phyloP scores from a whole-genome alignment of 1,140 invertebrate species.

The Ostrea denselamellosa region DNA sequence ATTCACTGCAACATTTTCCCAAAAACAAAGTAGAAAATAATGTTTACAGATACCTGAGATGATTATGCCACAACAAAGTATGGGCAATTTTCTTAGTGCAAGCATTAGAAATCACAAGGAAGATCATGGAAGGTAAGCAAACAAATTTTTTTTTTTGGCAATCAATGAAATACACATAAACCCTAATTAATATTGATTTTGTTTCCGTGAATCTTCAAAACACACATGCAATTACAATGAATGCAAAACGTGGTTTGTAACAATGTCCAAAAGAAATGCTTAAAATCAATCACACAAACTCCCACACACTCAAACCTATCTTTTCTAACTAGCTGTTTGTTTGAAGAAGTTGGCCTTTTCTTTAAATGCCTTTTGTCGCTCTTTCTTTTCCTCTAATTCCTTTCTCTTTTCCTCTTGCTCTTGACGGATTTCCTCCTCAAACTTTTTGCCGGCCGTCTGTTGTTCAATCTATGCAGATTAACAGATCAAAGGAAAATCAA shows the following conservation, averaged over 20 bases:
- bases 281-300: not conserved
- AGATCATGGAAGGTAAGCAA: not conserved
- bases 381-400: slow-evolving; percentile 70
- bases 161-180: no score
- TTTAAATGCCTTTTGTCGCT: slow-evolving; percentile 71
- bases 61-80: not conserved
- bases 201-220: no score
- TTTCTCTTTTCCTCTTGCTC: slow-evolving; percentile 73
- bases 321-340: slow-evolving; percentile 46
- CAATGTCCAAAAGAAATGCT: not conserved
- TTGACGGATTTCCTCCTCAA: slow-evolving; percentile 74
- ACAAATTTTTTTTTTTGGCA: no score
- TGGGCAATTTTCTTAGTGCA: not conserved
- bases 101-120: not conserved
- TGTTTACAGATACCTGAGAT: not conserved
- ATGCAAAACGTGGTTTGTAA: not conserved
- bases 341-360: slow-evolving; percentile 72
- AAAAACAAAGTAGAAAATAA: not conserved
- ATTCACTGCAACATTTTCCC: not conserved
- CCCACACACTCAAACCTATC: not conserved
- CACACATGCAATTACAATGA: no score
- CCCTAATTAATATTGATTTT: no score
- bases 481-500: not conserved
- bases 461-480: slow-evolving; percentile 65
- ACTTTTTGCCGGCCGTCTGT: slow-evolving; percentile 69